Evolutionary conservation across 2,797 vertebrate species (phyloP).

Genomic region (Neostethus bicornis): DNA sequence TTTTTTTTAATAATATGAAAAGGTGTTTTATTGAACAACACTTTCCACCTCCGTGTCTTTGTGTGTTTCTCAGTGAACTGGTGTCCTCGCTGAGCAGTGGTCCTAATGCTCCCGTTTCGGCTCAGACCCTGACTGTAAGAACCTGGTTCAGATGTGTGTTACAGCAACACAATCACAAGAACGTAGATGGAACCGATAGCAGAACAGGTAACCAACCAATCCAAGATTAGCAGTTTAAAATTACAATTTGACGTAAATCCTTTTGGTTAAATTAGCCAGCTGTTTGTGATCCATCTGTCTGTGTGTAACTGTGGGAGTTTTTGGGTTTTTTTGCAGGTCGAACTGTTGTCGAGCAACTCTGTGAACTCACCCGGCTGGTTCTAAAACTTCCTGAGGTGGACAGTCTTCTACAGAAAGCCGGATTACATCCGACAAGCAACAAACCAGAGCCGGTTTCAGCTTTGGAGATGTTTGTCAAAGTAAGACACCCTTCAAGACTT

Average conservation of each 20-base stretch:
- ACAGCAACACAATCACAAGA: conserved; percentile 90
- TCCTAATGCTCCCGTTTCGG: conserved; percentile 69
- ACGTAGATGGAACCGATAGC: conserved; percentile 75
- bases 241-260: background rate
- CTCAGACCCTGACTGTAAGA: conserved; percentile 86
- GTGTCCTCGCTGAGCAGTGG: conserved; percentile 76
- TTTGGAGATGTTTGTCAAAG: conserved; percentile 90
- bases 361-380: conserved; percentile 90
- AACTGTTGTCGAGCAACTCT: conserved; percentile 85
- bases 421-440: conserved; percentile 69
- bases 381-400: conserved; percentile 91
- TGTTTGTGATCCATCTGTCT: too few relatives aligned
- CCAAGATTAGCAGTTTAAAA: background rate
- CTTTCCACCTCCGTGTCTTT: background rate
- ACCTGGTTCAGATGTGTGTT: conserved; percentile 94
- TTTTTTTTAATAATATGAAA: too few relatives aligned
- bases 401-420: conserved; percentile 81
- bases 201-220: conserved; percentile 60
- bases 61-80: conserved; percentile 77
- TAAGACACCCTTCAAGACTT: conserved; percentile 69
- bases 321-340: conserved; percentile 79
- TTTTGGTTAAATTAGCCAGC: too few relatives aligned
- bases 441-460: conserved; percentile 82
- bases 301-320: conserved; percentile 1
- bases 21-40: too few relatives aligned